Evolutionary conservation across 2,888 invertebrate genomes (phyloP), one percentile per base, ranked within the genome.

Genomic region (Buathra laborator): DNA sequence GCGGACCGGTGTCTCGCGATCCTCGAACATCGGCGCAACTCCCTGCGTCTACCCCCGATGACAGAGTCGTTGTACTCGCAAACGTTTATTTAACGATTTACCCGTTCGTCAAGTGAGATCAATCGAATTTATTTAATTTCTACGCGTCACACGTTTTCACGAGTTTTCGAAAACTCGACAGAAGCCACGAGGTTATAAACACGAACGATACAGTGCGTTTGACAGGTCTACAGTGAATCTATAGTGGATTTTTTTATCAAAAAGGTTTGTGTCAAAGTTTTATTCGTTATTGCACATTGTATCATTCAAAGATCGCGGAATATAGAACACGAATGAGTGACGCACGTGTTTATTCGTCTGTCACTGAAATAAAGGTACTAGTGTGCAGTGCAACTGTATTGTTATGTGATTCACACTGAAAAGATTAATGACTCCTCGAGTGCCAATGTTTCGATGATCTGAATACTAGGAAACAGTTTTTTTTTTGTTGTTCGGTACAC

Each of bases 221-320:
- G 37, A 37, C 51, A 16, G 16, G 37, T 70, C 53, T 32, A 37
- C 44, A 71, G 78, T 79, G 78, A 70, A 37, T 71, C 51, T 32
- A 19, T 71, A 75, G 75, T 79, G 59, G 14, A 68, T 70, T 71
- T 71, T 32, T 6, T 70, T 64, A 48, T 4, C 37, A 14, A 48
- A 59, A 37, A 79, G 78, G 78, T 79, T 79, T 62, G 78, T 79
- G 70, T 24, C n/a, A 24, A 77, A 62, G 64, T 70, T 56, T 51
- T 53, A 62, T 62, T 12, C 12, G 37, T 37, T 19, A 12, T 51
- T 43, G 19, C n/a, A 62, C n/a, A 5, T 24, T 43, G 1, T 0
- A 37, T 5, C 37, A 2, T 24, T 24, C 10, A 19, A 19, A 4
- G 19, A 19, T 9, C 37, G 29, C 66, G 4, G 4, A 9, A 10